phyloP scores from a whole-genome alignment of 2,113 vertebrate genomes.

The Grammomys surdaster region DNA sequence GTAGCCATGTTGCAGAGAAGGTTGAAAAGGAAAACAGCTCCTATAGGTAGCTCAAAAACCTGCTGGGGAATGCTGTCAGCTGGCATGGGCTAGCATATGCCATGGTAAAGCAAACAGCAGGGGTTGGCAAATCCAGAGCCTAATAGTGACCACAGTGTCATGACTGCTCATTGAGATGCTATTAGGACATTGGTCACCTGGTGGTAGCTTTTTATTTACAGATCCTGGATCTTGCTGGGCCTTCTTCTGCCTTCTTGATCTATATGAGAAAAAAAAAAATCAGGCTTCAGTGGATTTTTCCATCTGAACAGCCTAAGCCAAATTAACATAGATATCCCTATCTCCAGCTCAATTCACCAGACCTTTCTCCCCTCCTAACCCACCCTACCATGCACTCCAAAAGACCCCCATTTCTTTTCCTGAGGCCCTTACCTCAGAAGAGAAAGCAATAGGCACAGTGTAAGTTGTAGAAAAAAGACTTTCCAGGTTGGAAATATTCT shows the following conservation, averaged over 20 bases:
- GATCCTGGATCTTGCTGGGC: constrained; percentile 69
- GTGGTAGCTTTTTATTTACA: constrained; percentile 67
- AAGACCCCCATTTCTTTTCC: not conserved
- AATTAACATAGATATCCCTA: not conserved
- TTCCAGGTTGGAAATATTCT: not conserved
- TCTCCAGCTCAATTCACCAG: not conserved
- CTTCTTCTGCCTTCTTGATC: constrained; percentile 60
- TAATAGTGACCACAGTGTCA: constrained; percentile 46
- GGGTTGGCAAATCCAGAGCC: constrained; percentile 73
- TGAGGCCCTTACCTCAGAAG: not conserved
- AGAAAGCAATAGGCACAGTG: not conserved
- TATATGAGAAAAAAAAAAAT: constrained; percentile 33
- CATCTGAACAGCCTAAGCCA: constrained; percentile 25
- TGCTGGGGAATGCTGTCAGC: constrained; percentile 53
- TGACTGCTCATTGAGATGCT: constrained; percentile 49
- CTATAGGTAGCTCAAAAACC: constrained; percentile 70
- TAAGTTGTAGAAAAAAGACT: not conserved
- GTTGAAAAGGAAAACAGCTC: constrained; percentile 60
- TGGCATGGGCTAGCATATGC: constrained; percentile 73
- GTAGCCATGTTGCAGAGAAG: constrained; percentile 20
- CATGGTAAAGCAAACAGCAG: constrained; percentile 77
- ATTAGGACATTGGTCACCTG: constrained; percentile 1
- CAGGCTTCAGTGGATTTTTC: constrained; percentile 32
- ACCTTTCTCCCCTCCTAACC: not conserved
- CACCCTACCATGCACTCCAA: not conserved